Conservation (phyloP, 2,888 invertebrate species). For the Charanyca ferruginea region DNA sequence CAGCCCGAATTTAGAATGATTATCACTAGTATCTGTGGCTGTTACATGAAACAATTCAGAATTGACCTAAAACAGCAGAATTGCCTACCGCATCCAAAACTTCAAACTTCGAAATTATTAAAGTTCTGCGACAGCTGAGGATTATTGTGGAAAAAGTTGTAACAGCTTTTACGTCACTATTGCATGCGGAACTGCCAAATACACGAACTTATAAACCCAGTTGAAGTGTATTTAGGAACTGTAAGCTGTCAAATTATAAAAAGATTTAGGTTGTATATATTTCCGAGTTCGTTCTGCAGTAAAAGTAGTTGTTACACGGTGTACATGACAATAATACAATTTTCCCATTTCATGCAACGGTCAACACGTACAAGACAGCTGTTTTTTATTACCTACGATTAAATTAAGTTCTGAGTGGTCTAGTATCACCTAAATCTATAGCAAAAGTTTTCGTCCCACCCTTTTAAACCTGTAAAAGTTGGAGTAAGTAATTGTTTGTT, state of each 20-base stretch:
- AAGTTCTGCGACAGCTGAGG: conserved; percentile 44
- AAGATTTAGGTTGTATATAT: background rate
- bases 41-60: background rate
- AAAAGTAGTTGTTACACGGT: no score
- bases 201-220: background rate
- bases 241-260: background rate
- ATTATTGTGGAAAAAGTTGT: conserved; percentile 27
- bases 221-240: background rate
- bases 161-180: conserved; percentile 17
- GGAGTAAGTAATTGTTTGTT: no score
- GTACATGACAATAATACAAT: no score
- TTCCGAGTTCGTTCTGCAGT: no score
- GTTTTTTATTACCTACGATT: no score
- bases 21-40: background rate
- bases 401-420: no score
- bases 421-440: no score
- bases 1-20: no score
- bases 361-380: no score
- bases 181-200: conserved; percentile 15
- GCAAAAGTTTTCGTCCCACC: no score
- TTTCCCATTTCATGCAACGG: no score
- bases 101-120: conserved; percentile 40
- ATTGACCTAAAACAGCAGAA: background rate
- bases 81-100: conserved; percentile 10
- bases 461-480: no score